A percentile compares a stretch with the other conserved stretches of the same genome.
Evolutionary conservation across 1,140 invertebrate genomes (phyloP).

Genomic region (Trichonephila clavipes): DNA sequence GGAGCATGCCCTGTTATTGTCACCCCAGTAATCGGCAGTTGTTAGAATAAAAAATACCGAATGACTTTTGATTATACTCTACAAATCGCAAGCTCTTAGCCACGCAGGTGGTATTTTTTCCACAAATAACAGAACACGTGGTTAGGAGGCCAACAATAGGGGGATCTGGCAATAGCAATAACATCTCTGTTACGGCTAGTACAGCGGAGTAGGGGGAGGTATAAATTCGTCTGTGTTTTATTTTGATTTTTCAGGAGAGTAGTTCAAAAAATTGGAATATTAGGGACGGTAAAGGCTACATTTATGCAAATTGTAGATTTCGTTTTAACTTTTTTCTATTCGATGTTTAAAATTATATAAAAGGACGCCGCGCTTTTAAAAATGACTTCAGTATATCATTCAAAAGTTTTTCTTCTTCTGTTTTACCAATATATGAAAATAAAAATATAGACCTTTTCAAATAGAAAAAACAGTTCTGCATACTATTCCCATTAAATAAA

Average conservation of each 20-base stretch:
- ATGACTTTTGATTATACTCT: slow-evolving; percentile 34
- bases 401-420: too few relatives aligned
- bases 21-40: slow-evolving; percentile 53
- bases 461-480: too few relatives aligned
- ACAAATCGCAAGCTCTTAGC: slow-evolving; percentile 43
- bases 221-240: background rate
- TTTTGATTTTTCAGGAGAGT: background rate
- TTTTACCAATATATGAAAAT: too few relatives aligned
- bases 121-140: slow-evolving; percentile 35
- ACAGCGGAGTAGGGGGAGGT: background rate
- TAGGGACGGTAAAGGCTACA: too few relatives aligned
- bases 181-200: slow-evolving; percentile 5
- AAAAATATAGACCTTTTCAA: too few relatives aligned
- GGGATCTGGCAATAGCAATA: background rate
- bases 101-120: slow-evolving; percentile 26
- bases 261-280: too few relatives aligned
- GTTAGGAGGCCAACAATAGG: slow-evolving; percentile 33
- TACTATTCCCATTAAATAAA: too few relatives aligned
- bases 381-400: too few relatives aligned
- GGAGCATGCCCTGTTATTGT: slow-evolving; percentile 38
- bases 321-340: too few relatives aligned
- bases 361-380: too few relatives aligned
- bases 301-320: too few relatives aligned
- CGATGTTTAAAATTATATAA: too few relatives aligned
- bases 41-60: slow-evolving; percentile 53